phyloP scores from a whole-genome alignment of 92 coral and sea anemone species.

The Bergia puertoricense region DNA sequence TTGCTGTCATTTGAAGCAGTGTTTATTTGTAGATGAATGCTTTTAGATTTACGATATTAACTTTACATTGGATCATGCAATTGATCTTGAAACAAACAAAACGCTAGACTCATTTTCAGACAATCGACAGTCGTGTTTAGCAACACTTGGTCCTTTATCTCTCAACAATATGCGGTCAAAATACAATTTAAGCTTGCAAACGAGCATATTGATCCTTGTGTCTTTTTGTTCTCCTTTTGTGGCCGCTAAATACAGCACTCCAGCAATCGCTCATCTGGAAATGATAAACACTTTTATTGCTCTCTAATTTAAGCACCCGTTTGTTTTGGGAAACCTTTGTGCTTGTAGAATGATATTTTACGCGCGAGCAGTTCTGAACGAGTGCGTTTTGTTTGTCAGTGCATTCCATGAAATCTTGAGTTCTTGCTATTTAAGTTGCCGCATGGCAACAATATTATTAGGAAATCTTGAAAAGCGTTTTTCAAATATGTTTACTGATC shows the following conservation, averaged over 20 bases:
- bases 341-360: slow-evolving; percentile 11
- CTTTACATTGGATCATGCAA: neutral
- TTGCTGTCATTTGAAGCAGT: neutral
- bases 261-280: slow-evolving; percentile 23
- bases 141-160: neutral
- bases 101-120: slow-evolving; percentile 32
- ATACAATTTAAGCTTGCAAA: neutral
- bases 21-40: neutral
- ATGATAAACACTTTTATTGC: slow-evolving; percentile 25
- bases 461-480: neutral
- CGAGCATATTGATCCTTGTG: neutral
- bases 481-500: slow-evolving; percentile 4
- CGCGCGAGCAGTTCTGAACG: slow-evolving; percentile 23
- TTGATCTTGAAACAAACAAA: slow-evolving; percentile 27
- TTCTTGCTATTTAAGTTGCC: slow-evolving; percentile 8
- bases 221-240: neutral
- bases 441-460: slow-evolving; percentile 3
- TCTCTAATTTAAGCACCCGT: neutral
- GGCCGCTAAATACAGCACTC: slow-evolving; percentile 7
- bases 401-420: neutral
- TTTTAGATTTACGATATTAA: slow-evolving; percentile 16
- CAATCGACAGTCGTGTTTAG: slow-evolving; percentile 12
- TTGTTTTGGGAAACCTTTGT: neutral
- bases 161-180: slow-evolving; percentile 32
- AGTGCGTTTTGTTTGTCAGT: neutral